Conservation (phyloP, 1,140 invertebrate genomes). For the Leptinotarsa texana region DNA sequence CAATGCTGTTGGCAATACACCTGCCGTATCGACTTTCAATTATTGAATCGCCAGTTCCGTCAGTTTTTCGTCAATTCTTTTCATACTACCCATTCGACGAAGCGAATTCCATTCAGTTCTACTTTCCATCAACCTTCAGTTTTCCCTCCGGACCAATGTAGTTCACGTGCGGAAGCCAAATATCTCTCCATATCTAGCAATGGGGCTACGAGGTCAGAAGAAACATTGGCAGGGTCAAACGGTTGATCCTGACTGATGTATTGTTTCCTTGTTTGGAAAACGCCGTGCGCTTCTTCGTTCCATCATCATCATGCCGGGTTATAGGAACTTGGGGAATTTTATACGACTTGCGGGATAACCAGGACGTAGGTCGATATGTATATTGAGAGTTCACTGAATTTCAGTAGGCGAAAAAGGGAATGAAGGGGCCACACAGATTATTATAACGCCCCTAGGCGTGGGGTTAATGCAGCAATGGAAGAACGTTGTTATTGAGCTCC, state of each 20-base stretch:
- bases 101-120: background rate
- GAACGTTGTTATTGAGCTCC: too few species aligned
- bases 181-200: conserved; percentile 1
- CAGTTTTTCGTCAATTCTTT: too few species aligned
- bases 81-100: too few species aligned
- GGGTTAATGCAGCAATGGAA: too few species aligned
- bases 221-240: conserved; percentile 20
- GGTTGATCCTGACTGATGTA: conserved; percentile 21
- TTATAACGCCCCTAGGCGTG: too few species aligned
- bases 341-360: conserved; percentile 13
- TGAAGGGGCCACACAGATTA: background rate
- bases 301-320: conserved; percentile 14
- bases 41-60: too few species aligned
- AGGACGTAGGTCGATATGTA: background rate
- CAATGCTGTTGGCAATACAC: too few species aligned
- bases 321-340: background rate
- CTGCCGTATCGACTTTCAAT: too few species aligned
- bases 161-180: conserved; percentile 7
- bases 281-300: background rate
- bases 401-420: background rate
- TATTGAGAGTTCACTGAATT: conserved; percentile 2
- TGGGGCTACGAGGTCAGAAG: conserved; percentile 7
- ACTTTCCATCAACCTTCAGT: background rate
- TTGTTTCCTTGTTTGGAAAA: conserved; percentile 20
- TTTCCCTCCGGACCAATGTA: background rate